These are phyloP conservation scores for Drosophila falleni DNA, from an alignment of 2,888 invertebrate genomes.

Conservation along the genomic window DNA sequence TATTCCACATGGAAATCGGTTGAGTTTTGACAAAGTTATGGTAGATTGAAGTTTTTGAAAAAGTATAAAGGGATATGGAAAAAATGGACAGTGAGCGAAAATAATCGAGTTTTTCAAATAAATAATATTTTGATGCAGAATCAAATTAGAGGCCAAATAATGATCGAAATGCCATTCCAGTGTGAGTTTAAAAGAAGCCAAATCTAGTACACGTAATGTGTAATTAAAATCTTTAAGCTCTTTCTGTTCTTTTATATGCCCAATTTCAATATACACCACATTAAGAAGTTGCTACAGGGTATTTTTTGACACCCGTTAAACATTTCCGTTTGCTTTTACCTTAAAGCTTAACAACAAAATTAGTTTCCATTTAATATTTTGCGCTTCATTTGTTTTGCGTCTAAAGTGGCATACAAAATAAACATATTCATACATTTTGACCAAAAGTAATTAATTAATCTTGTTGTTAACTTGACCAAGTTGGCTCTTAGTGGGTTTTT, in stretches of 20 bases:
- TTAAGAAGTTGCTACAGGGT: slow-evolving; percentile 28
- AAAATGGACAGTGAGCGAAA: too few relatives aligned
- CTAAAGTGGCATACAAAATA: slow-evolving; percentile 31
- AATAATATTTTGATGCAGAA: too few relatives aligned
- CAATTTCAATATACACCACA: background rate
- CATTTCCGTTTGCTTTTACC: slow-evolving; percentile 64
- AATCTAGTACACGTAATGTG: too few relatives aligned
- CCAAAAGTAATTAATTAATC: slow-evolving; percentile 64
- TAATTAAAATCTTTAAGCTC: background rate
- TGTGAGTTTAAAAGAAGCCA: too few relatives aligned
- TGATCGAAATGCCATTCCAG: too few relatives aligned
- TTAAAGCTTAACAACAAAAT: slow-evolving; percentile 46
- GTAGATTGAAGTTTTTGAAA: too few relatives aligned
- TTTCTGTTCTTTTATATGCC: background rate
- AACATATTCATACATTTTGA: slow-evolving; percentile 27
- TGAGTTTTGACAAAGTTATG: too few relatives aligned
- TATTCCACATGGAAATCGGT: too few relatives aligned
- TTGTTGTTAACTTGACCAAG: slow-evolving; percentile 48
- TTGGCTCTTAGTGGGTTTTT: slow-evolving; percentile 24
- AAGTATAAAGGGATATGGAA: too few relatives aligned
- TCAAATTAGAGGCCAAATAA: too few relatives aligned
- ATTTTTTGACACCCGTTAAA: slow-evolving; percentile 25
- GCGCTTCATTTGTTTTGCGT: slow-evolving; percentile 44
- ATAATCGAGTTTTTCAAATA: too few relatives aligned
- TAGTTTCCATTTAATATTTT: slow-evolving; percentile 54